Evolutionary conservation across 2,888 invertebrate species (phyloP), one percentile per base, ranked within the genome.

Genomic region (Choristoneura rosaceana): DNA sequence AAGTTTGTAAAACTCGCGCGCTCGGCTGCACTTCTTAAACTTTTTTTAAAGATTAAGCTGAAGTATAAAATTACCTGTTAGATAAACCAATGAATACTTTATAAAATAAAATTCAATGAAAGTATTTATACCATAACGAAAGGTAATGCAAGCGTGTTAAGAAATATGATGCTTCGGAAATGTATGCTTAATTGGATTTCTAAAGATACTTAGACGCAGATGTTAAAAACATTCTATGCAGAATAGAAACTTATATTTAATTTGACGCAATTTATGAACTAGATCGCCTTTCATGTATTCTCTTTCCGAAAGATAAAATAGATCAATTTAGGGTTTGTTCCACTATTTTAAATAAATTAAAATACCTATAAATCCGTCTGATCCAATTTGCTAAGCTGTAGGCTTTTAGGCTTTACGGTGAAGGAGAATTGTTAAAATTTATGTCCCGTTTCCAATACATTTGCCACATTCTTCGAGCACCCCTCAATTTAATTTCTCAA

Each of bases 21-120:
- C 71, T 63, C 15, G 38, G 15, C 50, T 71, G 67, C 47, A 68
- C 10, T 68, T 62, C 38, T 47, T 14, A 64, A 34, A 67, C 38
- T 4, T 41, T 47, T 55, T 63, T 70, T 45, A 25, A 34, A 25
- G 25, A 38, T 25, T 58, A 62, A 71, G 14, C 41, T 47, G n/a
- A 65, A 33, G 55, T 71, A 47, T 58, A 55, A 67, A 38, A 52
- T 61, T 71, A 52, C 65, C 15, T 60, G 15, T 55, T 52, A 55
- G 15, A 55, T 4, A 25, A 17, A 25, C 12, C 55, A 55, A 55
- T 55, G 55, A 55, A 25, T 55, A 12, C 12, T 12, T 25, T 10
- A 52, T 17, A 17, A 52, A 17, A 52, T 17, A 17, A 52, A 17
- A 52, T 52, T 52, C 17, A 38, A 38, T 38, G 38, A 38, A 38